Conservation (phyloP, 2,113 vertebrate genomes). For the Synodontis membranacea region DNA sequence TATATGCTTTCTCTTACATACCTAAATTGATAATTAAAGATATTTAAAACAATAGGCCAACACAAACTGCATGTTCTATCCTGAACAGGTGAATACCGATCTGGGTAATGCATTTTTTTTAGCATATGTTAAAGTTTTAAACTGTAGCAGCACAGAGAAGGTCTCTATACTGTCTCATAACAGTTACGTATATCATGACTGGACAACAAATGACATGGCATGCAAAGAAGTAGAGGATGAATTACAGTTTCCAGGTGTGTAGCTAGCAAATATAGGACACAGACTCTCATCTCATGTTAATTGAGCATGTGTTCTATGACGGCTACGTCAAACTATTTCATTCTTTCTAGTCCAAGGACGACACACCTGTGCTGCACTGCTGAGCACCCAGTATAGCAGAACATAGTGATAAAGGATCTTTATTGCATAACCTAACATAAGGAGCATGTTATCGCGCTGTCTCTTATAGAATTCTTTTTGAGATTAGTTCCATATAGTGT, state of each 20-base stretch:
- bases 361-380: too few species aligned
- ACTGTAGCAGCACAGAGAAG: neutral
- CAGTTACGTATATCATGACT: neutral
- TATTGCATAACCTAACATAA: too few species aligned
- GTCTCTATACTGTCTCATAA: neutral
- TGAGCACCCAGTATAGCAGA: too few species aligned
- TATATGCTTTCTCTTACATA: neutral
- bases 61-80: neutral
- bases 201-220: neutral
- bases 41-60: too few species aligned
- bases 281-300: neutral
- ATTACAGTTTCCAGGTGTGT: neutral
- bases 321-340: neutral
- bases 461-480: neutral
- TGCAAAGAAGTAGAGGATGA: neutral
- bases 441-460: neutral
- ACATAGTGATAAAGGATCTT: too few species aligned
- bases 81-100: neutral
- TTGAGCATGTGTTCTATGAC: neutral
- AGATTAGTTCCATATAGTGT: neutral
- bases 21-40: neutral
- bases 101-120: neutral
- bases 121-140: neutral
- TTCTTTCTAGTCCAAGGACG: neutral
- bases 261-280: neutral